Base-by-base conservation (phyloP, 2,113 vertebrate species). In the Cyanoderma ruficeps region DNA sequence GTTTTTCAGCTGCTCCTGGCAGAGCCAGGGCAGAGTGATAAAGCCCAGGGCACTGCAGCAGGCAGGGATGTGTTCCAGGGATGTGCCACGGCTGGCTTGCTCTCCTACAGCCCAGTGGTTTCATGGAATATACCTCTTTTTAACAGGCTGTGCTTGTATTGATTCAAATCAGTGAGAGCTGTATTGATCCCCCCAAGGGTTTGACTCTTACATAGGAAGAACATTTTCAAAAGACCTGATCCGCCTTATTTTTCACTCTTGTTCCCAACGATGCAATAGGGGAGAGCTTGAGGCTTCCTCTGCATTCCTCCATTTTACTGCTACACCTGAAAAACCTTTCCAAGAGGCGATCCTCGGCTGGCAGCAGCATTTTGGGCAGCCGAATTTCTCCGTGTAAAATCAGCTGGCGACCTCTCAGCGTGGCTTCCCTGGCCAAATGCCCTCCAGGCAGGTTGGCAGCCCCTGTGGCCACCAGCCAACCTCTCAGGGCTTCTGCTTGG, bases 191-290 rank as follows among this genome's bases (percentile, higher is more conserved):
- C 94, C 57, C 61, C 53, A 87, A 94, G 72, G 90, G 49, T 53
- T 61, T 17, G 44, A 94, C 76, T 22, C 60, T 71, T 87, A 81
- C 74, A 84, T 0, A 64, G 61, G 50, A 84, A 90, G 76, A 89
- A 71, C n/a, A 53, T 67, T 94, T 95, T 93, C 76, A 83, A 64
- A 96, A 93, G 85, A 84, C 61, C 56, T 8, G 28, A 49, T 70
- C 46, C 37, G 92, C 37, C 87, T 91, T 63, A 64, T 92, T 96
- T 95, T 90, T 90, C 72, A 86, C 23, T 20, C 50, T 88, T 90
- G 61, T 41, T 90, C 92, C 79, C 88, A 80, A 16, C 0, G 3
- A 81, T 0, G 4, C 90, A 67, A 41, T 4, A 68, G 44, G 17
- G 70, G 25, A 88, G 49, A 67, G 71, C 47, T 37, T 3, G 3